Percentiles rank a stretch among this genome's conserved stretches.
Evolutionary conservation across 2,797 vertebrate species (phyloP).

Genomic region (Paramormyrops hopkinsi): DNA sequence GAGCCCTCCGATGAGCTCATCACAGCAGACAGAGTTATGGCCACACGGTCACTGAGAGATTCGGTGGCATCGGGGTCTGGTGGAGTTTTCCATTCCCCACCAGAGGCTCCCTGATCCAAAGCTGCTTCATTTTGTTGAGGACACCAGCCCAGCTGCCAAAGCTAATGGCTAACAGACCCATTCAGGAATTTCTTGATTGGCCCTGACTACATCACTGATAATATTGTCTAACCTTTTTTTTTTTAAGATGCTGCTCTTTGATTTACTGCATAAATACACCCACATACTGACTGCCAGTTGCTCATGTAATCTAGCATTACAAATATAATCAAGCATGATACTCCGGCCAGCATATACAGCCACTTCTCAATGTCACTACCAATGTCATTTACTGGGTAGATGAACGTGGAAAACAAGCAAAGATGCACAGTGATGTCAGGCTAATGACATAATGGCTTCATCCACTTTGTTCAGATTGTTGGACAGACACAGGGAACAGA

Average conservation of each 20-base stretch:
- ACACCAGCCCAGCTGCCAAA: not conserved
- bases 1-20: conserved; percentile 51
- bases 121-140: not conserved
- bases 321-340: not conserved
- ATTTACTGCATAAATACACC: not conserved
- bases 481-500: not conserved
- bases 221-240: not conserved
- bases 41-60: conserved; percentile 29
- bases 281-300: not conserved
- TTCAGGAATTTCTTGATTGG: not conserved
- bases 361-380: not conserved
- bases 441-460: not conserved
- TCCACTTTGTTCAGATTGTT: not conserved
- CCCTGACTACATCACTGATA: not conserved
- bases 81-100: not conserved
- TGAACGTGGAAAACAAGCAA: not conserved
- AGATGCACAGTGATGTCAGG: not conserved
- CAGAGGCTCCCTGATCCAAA: not conserved
- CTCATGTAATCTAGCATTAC: not conserved
- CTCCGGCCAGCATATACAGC: not conserved
- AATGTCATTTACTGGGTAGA: not conserved
- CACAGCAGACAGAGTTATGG: conserved; percentile 51
- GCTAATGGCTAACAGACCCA: not conserved
- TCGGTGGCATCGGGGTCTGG: not conserved
- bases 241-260: not conserved